phyloP scores from a whole-genome alignment of 2,888 invertebrate genomes.

The Poecilus cupreus region DNA sequence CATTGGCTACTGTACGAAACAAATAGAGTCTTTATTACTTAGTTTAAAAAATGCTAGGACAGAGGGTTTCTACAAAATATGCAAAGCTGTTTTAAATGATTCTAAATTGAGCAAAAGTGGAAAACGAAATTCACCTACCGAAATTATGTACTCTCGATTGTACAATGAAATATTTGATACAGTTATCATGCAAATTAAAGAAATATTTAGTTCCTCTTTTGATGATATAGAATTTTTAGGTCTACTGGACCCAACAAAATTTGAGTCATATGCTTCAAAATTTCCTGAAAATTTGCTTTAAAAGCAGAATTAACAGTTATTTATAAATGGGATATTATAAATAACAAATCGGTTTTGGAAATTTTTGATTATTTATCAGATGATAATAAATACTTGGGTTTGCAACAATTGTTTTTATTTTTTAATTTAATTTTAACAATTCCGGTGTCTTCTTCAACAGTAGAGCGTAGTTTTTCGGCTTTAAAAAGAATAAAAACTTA shows the following conservation, averaged over 20 bases:
- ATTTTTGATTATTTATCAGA: not conserved
- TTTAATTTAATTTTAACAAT: not conserved
- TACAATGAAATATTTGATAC: too few species aligned
- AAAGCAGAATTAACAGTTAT: not conserved
- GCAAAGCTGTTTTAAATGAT: too few species aligned
- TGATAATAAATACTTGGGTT: not conserved
- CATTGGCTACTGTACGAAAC: too few species aligned
- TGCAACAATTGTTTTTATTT: not conserved
- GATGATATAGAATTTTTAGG: not conserved
- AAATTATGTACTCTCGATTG: too few species aligned
- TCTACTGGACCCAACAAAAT: not conserved
- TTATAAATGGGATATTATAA: not conserved
- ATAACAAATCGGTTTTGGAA: not conserved
- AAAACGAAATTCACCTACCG: not conserved
- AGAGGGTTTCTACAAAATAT: too few species aligned
- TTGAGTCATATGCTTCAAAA: not conserved
- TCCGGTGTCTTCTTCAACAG: not conserved
- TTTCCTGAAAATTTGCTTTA: not conserved
- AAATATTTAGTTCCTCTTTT: not conserved
- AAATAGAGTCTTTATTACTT: too few species aligned
- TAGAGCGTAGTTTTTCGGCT: not conserved
- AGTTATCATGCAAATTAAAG: too few species aligned
- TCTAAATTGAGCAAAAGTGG: too few species aligned
- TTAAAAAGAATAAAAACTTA: not conserved
- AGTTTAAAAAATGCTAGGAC: too few species aligned